Percentiles rank a stretch among this genome's conserved stretches.
These are phyloP conservation scores for Amyelois transitella DNA, from an alignment of 1,140 invertebrate genomes.

Conservation along the genomic window DNA sequence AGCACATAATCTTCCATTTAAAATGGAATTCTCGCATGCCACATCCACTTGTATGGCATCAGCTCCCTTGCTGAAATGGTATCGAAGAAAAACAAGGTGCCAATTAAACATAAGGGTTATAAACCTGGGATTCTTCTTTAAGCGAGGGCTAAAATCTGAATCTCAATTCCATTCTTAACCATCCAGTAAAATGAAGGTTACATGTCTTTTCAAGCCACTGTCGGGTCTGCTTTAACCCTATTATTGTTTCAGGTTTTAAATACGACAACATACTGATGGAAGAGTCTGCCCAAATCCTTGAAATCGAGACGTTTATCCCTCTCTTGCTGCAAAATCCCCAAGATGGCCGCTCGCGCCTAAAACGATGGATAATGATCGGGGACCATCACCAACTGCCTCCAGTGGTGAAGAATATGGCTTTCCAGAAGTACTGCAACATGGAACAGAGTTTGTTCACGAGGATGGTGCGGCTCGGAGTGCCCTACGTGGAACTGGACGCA, in stretches of 20 bases:
- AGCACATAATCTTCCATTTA: too few species aligned
- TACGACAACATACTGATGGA: slow-evolving; percentile 99
- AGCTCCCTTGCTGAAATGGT: too few species aligned
- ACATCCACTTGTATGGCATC: too few species aligned
- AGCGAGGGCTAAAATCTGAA: too few species aligned
- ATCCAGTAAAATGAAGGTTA: too few species aligned
- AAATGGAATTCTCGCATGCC: too few species aligned
- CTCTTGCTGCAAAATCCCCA: slow-evolving; percentile 97
- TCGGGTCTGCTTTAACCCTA: slow-evolving; percentile 13
- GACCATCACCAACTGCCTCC: slow-evolving; percentile 99
- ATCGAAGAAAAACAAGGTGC: too few species aligned
- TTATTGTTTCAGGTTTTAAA: slow-evolving; percentile 81
- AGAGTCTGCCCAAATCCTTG: slow-evolving; percentile 98
- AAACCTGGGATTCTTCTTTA: too few species aligned
- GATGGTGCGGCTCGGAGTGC: slow-evolving; percentile 96
- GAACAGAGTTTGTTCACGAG: slow-evolving; percentile 98
- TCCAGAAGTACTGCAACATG: slow-evolving; percentile 99
- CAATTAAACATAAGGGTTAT: too few species aligned
- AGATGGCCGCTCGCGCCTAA: slow-evolving; percentile 95
- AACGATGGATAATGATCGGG: slow-evolving; percentile 99
- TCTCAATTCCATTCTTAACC: too few species aligned
- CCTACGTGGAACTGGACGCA: slow-evolving; percentile 97
- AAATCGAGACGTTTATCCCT: slow-evolving; percentile 99
- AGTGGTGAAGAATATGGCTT: slow-evolving; percentile 99
- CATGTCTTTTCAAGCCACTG: too few species aligned